Conservation (phyloP, 1,140 invertebrate genomes). For the Drosophila cardini region DNA sequence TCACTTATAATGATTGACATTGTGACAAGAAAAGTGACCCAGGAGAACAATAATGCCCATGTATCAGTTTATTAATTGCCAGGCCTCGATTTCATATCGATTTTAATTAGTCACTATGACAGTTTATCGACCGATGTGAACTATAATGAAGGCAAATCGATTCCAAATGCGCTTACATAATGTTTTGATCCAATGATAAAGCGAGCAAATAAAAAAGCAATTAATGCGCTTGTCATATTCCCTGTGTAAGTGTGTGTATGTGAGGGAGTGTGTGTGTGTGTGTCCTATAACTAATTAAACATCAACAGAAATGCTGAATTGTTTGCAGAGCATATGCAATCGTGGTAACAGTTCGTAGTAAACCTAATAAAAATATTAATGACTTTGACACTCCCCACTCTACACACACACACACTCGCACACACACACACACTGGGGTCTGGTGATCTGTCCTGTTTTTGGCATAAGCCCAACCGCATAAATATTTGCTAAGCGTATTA, state of each 20-base stretch:
- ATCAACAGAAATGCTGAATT: constrained; percentile 31
- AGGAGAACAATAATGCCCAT: constrained; percentile 1
- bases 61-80: constrained; percentile 7
- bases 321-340: constrained; percentile 35
- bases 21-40: constrained; percentile 6
- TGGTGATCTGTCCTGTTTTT: constrained; percentile 15
- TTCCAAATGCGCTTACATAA: constrained; percentile 21
- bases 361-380: constrained; percentile 68
- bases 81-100: constrained; percentile 24
- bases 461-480: constrained; percentile 44
- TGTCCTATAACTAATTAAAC: constrained; percentile 57
- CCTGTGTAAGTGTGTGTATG: constrained; percentile 12
- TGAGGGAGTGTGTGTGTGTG: constrained; percentile 15
- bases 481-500: constrained; percentile 64
- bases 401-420: neutral
- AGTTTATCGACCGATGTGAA: constrained; percentile 19
- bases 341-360: constrained; percentile 39
- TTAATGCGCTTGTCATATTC: constrained; percentile 61
- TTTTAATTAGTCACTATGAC: constrained; percentile 26
- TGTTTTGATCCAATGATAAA: constrained; percentile 48
- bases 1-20: constrained; percentile 7
- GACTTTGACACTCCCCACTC: constrained; percentile 21
- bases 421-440: neutral
- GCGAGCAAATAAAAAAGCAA: constrained; percentile 60
- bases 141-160: constrained; percentile 33